phyloP scores from a whole-genome alignment of 1,140 invertebrate genomes.

The Andrena cerasifolii region DNA sequence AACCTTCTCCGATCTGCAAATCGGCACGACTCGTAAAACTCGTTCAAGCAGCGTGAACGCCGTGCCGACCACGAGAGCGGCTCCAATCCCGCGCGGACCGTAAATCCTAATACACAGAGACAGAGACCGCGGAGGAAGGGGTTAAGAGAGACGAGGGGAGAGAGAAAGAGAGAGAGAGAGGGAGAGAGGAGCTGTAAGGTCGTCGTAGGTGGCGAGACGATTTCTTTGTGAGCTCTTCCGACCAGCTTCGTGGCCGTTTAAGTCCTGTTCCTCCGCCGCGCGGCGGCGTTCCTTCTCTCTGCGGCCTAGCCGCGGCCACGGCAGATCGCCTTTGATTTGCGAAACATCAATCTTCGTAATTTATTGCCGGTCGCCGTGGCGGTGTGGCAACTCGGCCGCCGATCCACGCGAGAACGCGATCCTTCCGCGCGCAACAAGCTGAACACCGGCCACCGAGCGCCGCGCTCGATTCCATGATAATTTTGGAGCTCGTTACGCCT shows the following conservation, averaged over 20 bases:
- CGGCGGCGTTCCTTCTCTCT: slow-evolving; percentile 36
- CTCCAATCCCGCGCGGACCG: slow-evolving; percentile 41
- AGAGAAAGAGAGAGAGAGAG: background rate
- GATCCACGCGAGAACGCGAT: slow-evolving; percentile 49
- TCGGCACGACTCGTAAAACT: slow-evolving; percentile 68
- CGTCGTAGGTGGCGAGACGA: slow-evolving; percentile 63
- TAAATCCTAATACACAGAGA: slow-evolving; percentile 59
- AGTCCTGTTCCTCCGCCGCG: slow-evolving; percentile 17
- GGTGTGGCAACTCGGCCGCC: slow-evolving; percentile 48
- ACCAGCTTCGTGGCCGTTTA: slow-evolving; percentile 27
- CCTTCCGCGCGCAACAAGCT: slow-evolving; percentile 12
- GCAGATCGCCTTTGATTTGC: slow-evolving; percentile 67
- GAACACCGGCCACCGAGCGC: slow-evolving; percentile 6
- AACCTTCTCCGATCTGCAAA: slow-evolving; percentile 62
- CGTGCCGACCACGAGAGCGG: slow-evolving; percentile 36
- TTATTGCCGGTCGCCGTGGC: slow-evolving; percentile 58
- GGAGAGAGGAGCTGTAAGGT: slow-evolving; percentile 32
- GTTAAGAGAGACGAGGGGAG: background rate
- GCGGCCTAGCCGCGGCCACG: slow-evolving; percentile 38
- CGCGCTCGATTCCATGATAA: slow-evolving; percentile 18
- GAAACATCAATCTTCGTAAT: slow-evolving; percentile 70
- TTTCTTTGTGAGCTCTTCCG: slow-evolving; percentile 59
- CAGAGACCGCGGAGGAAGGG: background rate
- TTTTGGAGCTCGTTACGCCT: slow-evolving; percentile 25
- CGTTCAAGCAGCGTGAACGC: slow-evolving; percentile 48